Evolutionary conservation across 2,888 invertebrate species (phyloP).

Genomic region (Bombylius discolor): DNA sequence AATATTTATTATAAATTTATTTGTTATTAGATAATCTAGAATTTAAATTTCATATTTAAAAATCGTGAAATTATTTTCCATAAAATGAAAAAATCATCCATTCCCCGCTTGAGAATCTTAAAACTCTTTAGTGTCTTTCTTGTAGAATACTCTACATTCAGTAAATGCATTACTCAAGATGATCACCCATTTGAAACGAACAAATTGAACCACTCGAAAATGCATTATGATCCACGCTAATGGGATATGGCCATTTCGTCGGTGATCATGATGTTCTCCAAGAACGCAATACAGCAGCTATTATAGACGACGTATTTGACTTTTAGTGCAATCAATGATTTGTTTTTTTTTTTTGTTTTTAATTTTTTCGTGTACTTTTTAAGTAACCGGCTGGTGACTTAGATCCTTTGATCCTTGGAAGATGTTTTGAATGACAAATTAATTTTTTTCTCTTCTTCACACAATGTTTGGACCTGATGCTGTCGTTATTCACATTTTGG

Average conservation of each 20-base stretch:
- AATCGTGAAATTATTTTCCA: no score
- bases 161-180: constrained; percentile 15
- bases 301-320: not conserved
- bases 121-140: not conserved
- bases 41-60: no score
- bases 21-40: no score
- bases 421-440: constrained; percentile 32
- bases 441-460: constrained; percentile 12
- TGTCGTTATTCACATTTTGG: constrained; percentile 1
- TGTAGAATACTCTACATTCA: constrained; percentile 13
- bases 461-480: not conserved
- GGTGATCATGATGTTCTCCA: not conserved
- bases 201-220: constrained; percentile 31
- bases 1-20: no score
- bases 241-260: constrained; percentile 14
- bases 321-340: no score
- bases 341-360: no score
- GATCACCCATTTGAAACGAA: constrained; percentile 17
- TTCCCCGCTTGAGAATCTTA: no score
- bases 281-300: not conserved
- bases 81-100: no score
- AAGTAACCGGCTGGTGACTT: constrained; percentile 13
- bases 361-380: not conserved
- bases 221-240: constrained; percentile 21
- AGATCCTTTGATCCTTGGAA: constrained; percentile 24